Evolutionary conservation across 2,797 vertebrate genomes (phyloP).

Genomic region (Spheniscus humboldti): DNA sequence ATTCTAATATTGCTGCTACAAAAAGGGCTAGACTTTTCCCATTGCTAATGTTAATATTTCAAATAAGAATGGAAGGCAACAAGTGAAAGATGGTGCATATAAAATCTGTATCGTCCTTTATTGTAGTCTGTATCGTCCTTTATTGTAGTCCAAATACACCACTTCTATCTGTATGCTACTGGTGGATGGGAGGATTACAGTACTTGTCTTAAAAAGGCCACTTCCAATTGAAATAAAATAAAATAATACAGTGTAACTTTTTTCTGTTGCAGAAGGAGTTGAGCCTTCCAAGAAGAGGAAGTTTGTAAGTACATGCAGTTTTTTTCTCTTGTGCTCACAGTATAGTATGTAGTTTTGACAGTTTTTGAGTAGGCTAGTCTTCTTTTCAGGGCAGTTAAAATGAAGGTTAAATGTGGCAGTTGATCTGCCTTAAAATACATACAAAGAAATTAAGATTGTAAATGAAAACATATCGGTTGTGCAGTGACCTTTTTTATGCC

Average conservation of each 20-base stretch:
- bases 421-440: neutral
- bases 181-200: neutral
- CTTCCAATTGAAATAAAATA: neutral
- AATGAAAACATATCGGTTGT: neutral
- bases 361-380: neutral
- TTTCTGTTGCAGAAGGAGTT: constrained; percentile 91
- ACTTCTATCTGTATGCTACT: neutral
- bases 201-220: neutral
- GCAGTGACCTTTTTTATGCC: neutral
- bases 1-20: neutral
- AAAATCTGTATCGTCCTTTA: neutral
- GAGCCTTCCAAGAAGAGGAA: constrained; percentile 97
- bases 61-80: neutral
- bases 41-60: neutral
- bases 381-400: neutral
- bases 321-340: neutral
- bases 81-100: neutral
- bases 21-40: neutral
- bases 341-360: neutral
- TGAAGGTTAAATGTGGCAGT: neutral
- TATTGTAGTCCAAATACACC: neutral
- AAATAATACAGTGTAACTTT: constrained; percentile 13
- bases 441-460: neutral
- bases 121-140: neutral
- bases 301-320: constrained; percentile 87